Evolutionary conservation across 2,113 vertebrate genomes (phyloP), one percentile per base, ranked within the genome.

Genomic region (Pteronura brasiliensis): DNA sequence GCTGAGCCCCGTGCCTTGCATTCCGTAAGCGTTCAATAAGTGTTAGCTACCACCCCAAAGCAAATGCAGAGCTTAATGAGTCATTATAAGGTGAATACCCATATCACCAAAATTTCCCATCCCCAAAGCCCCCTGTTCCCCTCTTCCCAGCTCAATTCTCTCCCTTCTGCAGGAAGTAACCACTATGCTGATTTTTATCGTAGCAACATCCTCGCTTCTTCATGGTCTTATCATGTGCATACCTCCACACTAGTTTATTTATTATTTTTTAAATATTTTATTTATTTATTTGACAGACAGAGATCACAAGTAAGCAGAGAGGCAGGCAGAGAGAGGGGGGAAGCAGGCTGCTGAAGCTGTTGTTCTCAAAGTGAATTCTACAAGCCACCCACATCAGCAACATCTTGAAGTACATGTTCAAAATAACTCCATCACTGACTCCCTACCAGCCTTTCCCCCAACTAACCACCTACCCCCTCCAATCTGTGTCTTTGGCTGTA

Each of bases 301-400:
- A 49, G 47, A 49, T 12, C 12, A 13, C 47, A 49, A 49, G 47
- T 49, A 49, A 13, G 47, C 12, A 49, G 47, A 49, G 12, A 12
- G 11, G 47, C 47, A 49, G 47, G 47, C 47, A 13, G 47, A 11
- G 44, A 11, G 44, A 11, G 44, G 2, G 12, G 47, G 12, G 47
- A 47, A 47, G 47, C 47, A 49, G 47, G 47, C 44, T 36, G 36
- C 42, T 21, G 18, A 17, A 10, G n/a, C 55, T 34, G 23, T 21
- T 6, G 55, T 39, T 65, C 77, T 55, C 39, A 18, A 11, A 27
- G 6, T 44, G 12, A 12, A 7, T 10, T n/a, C 83, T 1, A 20
- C 0, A 3, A 15, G 47, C 25, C 34, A 2, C 20, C 49, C 0
- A 0, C 21, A 20, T 3, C 25, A 25, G 11, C 49, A 42, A 49